A percentile compares a stretch with the other conserved stretches of the same genome.
Evolutionary conservation across 2,113 vertebrate species (phyloP).

Genomic region (Pitta sordida): DNA sequence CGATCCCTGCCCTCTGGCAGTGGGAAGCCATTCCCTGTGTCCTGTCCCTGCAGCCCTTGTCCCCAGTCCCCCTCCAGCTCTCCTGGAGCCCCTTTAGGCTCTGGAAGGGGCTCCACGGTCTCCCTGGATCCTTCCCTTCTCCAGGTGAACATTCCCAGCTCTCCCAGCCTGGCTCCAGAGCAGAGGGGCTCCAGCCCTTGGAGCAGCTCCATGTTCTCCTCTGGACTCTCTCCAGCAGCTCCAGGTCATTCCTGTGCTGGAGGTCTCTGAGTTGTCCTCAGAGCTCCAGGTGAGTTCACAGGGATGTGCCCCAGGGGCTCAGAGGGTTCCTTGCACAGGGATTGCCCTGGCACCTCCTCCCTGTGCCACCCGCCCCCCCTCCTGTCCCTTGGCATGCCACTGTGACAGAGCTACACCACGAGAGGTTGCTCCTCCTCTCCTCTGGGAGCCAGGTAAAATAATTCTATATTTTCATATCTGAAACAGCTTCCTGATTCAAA

Average conservation of each 20-base stretch:
- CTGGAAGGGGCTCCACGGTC: neutral
- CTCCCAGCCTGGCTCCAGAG: neutral
- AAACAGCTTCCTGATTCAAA: neutral
- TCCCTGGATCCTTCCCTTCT: neutral
- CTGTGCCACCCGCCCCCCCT: neutral
- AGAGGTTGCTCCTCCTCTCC: no score
- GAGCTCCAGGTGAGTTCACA: neutral
- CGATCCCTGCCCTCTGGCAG: neutral
- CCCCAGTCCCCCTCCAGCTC: neutral
- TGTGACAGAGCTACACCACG: neutral
- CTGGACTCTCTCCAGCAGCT: neutral
- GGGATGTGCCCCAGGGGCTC: neutral
- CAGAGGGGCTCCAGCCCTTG: neutral
- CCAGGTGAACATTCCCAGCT: neutral
- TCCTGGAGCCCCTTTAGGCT: neutral
- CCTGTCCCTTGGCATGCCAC: neutral
- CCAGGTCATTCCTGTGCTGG: neutral
- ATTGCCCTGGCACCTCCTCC: no score
- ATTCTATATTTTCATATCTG: fast-evolving
- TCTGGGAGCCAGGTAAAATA: fast-evolving
- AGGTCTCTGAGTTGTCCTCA: neutral
- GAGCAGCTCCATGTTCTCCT: neutral
- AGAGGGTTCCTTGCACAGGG: fast-evolving
- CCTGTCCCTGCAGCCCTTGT: neutral
- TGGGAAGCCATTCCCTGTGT: neutral